Evolutionary conservation across 2,797 vertebrate genomes (phyloP).

Genomic region (Neostethus bicornis): DNA sequence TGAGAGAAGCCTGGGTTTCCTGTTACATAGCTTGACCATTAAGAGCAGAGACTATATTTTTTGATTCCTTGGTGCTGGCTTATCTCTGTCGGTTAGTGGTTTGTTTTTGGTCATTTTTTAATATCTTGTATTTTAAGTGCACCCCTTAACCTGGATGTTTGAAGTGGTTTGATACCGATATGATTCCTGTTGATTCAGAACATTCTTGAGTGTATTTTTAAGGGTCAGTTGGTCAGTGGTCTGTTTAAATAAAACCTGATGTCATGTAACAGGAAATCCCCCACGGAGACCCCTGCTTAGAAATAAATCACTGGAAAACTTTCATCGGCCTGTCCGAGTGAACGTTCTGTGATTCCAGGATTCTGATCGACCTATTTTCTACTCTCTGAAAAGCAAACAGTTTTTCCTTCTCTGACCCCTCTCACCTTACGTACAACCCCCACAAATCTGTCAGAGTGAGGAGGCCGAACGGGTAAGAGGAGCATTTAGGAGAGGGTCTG

Average conservation of each 20-base stretch:
- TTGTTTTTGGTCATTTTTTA: no score
- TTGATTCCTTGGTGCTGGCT: no score
- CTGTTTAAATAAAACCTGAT: slow-evolving; percentile 10
- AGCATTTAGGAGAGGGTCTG: slow-evolving; percentile 45
- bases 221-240: slow-evolving; percentile 27
- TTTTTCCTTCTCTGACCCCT: slow-evolving; percentile 27
- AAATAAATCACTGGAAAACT: slow-evolving; percentile 1
- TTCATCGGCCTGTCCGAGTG: slow-evolving; percentile 6
- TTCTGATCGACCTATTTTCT: slow-evolving; percentile 21
- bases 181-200: not conserved
- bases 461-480: slow-evolving; percentile 56
- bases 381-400: slow-evolving; percentile 21
- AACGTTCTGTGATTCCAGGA: slow-evolving; percentile 21
- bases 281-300: slow-evolving; percentile 9
- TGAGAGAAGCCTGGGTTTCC: no score
- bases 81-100: no score
- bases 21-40: no score
- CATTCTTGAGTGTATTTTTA: slow-evolving; percentile 5
- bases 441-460: slow-evolving; percentile 39
- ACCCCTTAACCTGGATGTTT: no score
- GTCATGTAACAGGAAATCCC: slow-evolving; percentile 11
- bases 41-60: no score
- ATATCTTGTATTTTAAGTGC: no score
- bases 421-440: not conserved
- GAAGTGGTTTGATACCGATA: no score